phyloP scores from a whole-genome alignment of 2,888 invertebrate species.

The Criorhina ranunculi region DNA sequence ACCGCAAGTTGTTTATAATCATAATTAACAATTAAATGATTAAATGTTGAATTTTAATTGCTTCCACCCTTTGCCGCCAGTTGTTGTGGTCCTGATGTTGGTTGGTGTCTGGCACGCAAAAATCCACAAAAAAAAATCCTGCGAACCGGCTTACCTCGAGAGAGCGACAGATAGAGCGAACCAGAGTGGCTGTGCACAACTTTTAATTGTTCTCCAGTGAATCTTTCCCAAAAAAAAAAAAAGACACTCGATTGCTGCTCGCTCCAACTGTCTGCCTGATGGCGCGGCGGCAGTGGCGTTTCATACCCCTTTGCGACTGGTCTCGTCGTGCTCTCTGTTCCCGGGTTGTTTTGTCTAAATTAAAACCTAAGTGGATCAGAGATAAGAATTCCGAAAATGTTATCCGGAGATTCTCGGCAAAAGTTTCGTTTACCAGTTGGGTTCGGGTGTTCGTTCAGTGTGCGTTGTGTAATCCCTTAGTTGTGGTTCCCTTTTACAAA shows the following conservation, averaged over 20 bases:
- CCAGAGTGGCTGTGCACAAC: constrained; percentile 12
- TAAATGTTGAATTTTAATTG: constrained; percentile 76
- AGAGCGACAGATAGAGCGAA: constrained; percentile 6
- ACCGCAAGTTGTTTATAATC: constrained; percentile 75
- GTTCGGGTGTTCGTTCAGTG: constrained; percentile 2
- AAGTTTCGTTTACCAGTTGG: constrained; percentile 36
- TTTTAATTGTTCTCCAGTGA: constrained; percentile 73
- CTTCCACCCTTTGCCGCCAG: constrained; percentile 37
- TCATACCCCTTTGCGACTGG: neutral
- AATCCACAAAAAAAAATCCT: constrained; percentile 61
- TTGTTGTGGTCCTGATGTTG: constrained; percentile 7
- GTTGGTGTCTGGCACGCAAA: constrained; percentile 59
- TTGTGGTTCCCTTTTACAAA: constrained; percentile 47
- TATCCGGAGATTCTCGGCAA: constrained; percentile 58
- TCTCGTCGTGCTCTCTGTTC: constrained; percentile 12
- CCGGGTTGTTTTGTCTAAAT: constrained; percentile 65
- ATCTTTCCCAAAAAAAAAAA: constrained; percentile 30
- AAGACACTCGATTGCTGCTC: constrained; percentile 55
- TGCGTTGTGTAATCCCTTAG: constrained; percentile 39
- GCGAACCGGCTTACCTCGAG: constrained; percentile 10
- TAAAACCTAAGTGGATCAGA: constrained; percentile 73
- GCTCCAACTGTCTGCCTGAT: constrained; percentile 21
- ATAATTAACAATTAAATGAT: constrained; percentile 77
- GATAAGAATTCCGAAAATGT: constrained; percentile 73
- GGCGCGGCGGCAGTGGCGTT: neutral